Evolutionary conservation across 2,113 vertebrate species (phyloP), one percentile per base, ranked within the genome.

Genomic region (Tyrannus savana): DNA sequence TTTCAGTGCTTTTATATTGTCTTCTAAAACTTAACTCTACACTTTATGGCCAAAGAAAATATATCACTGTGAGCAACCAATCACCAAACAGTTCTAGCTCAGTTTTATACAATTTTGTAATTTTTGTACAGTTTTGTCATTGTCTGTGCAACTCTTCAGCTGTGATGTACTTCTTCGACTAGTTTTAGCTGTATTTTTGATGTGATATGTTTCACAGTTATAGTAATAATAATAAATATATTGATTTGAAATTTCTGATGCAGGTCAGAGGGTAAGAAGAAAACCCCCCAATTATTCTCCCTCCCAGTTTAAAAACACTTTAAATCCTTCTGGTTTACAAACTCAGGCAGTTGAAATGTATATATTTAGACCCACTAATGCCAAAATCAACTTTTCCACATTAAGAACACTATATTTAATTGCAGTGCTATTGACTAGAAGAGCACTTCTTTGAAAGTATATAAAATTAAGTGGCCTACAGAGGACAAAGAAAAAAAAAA

Each of bases 31-130:
- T n/a, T 81, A 27, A 28, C 18, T 42, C 24, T 66, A 46, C 1
- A 16, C 3, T 74, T 68, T 15, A 58, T 33, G 19, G 11, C 25
- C 8, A 44, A 39, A 75, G 16, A 71, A 27, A 84, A 44, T 63
- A 35, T 24, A 79, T 41, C 14, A 62, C 9, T 82, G 12, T 56
- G 5, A 85, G 13, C 21, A 78, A 49, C 4, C 1, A 68, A 19
- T 88, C 6, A 23, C 13, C 59, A 77, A 87, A 50, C 11, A 77
- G 30, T 62, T 78, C 41, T 62, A 23, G 31, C 37, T 44, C 53
- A 53, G 3, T 1, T 10, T 6, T 28, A 37, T 2, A 1, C 12
- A 62, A 49, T 60, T 82, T 62, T 35, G 13, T 66, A 0, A 37
- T 39, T 64, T 49, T 18, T 85, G 47, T 79, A 16, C 7, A 63